A percentile compares a stretch with the other conserved stretches of the same genome.
Evolutionary conservation across 2,113 vertebrate species (phyloP).

Genomic region (Equus quagga): DNA sequence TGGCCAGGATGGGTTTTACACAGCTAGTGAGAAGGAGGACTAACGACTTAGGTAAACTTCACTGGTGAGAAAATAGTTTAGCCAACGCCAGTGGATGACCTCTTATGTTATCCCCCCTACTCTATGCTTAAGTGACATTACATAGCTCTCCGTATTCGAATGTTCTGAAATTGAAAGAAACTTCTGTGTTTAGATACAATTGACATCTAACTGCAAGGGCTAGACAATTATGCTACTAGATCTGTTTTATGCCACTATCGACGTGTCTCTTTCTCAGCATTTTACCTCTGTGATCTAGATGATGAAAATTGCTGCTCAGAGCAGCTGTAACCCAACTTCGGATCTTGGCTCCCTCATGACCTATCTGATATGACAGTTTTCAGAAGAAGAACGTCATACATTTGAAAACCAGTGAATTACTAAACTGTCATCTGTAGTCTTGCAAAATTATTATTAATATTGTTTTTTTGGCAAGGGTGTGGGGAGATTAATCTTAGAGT

Average conservation of each 20-base stretch:
- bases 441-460: not conserved
- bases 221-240: not conserved
- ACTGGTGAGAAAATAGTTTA: not conserved
- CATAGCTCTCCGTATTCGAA: not conserved
- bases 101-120: not conserved
- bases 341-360: not conserved
- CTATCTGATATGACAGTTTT: not conserved
- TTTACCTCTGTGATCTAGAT: not conserved
- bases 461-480: not conserved
- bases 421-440: not conserved
- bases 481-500: not conserved
- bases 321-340: not conserved
- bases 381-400: not conserved
- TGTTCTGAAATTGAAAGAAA: not conserved
- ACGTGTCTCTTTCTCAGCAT: not conserved
- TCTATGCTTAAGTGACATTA: not conserved
- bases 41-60: not conserved
- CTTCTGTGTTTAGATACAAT: not conserved
- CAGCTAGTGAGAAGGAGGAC: not conserved
- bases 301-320: not conserved
- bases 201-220: not conserved
- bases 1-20: not conserved
- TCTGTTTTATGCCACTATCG: not conserved
- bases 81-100: not conserved
- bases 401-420: slow-evolving; percentile 13